A percentile compares a stretch with the other conserved stretches of the same genome.
phyloP scores from a whole-genome alignment of 2,113 vertebrate genomes.

The Serilophus lunatus region DNA sequence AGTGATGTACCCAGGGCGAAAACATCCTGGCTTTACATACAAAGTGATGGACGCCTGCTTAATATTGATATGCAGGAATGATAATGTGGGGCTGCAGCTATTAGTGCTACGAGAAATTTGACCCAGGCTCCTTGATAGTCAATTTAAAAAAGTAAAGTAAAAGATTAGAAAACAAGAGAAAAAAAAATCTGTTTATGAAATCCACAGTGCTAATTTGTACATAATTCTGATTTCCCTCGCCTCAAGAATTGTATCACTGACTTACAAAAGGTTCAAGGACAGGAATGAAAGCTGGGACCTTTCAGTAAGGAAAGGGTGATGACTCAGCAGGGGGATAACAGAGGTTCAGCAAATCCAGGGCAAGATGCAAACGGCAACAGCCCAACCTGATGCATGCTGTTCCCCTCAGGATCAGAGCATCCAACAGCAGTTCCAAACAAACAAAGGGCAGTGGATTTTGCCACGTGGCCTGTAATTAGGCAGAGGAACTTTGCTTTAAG shows the following conservation, averaged over 20 bases:
- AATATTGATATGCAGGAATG: not conserved
- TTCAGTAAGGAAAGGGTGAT: not conserved
- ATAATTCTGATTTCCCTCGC: not conserved
- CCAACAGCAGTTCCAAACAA: not conserved
- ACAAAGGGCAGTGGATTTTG: not conserved
- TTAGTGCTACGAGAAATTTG: not conserved
- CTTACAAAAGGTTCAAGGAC: not conserved
- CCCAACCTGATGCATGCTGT: not conserved
- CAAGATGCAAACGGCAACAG: not conserved
- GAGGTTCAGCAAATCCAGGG: not conserved
- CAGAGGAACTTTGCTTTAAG: not conserved
- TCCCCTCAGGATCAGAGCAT: not conserved
- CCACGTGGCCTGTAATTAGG: rapidly evolving
- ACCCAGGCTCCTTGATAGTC: not conserved
- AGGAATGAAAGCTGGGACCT: not conserved
- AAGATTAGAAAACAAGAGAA: not conserved
- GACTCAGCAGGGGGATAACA: not conserved
- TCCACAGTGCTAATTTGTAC: no score
- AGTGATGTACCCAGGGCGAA: not conserved
- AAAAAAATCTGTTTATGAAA: not conserved
- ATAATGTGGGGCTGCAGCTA: not conserved
- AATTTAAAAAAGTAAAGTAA: not conserved
- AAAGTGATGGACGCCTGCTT: not conserved
- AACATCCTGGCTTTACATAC: not conserved
- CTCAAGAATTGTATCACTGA: not conserved